Base-by-base conservation (phyloP, 1,140 invertebrate genomes). In the Pseudomyrmex pallidus region DNA sequence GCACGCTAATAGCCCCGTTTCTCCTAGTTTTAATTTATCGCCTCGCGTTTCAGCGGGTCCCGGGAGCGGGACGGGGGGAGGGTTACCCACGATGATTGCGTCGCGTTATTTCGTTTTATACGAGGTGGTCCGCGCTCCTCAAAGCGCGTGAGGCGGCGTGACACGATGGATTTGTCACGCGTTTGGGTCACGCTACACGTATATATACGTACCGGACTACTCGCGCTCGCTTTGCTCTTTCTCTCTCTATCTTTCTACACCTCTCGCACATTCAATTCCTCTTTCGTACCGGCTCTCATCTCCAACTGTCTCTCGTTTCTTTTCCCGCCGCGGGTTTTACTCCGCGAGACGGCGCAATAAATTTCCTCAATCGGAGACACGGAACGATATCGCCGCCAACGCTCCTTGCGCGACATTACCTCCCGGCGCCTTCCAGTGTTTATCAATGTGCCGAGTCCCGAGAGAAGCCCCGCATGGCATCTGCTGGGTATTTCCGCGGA, bases 141-240 rank as follows among this genome's bases (percentile, higher is more conserved):
- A 74, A 62, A 89, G 84, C 92, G 91, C 92, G 92, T 93, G 91
- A 93, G 87, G 77, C 85, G 78, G 85, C 90, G 91, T 92, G 91
- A 93, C 92, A 93, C 88, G 91, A 93, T 92, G 91, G 87, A 93
- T 94, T 94, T 92, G 92, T 93, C 92, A 92, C 91, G 92, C 89
- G 86, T 91, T 90, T 89, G 86, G 90, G 85, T 92, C 89, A 91
- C 91, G 89, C 82, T 84, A 86, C 86, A 74, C 83, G 85, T 74
- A 54, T 64, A 52, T 74, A 54, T 64, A 52, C 7, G n/a, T 88
- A 66, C 56, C 84, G 25, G 17, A 64, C 83, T 82, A 87, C 73
- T 85, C 64, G 67, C 50, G 67, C 50, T 52, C 62, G 25, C 15
- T 66, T 25, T 25, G 25, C 63, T 35, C 68, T 63, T 64, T 77